Evolutionary conservation across 2,113 vertebrate species (phyloP).

Genomic region (Archilochus colubris): DNA sequence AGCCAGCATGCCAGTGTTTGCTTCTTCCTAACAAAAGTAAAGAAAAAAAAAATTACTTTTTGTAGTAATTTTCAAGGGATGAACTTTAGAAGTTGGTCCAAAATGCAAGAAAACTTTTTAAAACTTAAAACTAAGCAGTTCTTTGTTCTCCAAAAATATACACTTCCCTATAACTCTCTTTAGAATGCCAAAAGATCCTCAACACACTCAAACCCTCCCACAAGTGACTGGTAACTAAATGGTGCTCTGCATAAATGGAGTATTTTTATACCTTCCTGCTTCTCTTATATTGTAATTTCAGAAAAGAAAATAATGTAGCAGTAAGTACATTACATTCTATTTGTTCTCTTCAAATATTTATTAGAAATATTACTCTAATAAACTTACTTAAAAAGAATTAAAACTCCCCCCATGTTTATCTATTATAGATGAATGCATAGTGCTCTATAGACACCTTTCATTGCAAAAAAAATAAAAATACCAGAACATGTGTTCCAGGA

Average conservation of each 20-base stretch:
- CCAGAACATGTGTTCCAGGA: neutral
- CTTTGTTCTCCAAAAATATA: neutral
- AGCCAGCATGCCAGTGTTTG: conserved; percentile 76
- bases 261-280: neutral
- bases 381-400: neutral
- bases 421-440: neutral
- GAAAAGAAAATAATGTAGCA: neutral
- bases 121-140: neutral
- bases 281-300: neutral
- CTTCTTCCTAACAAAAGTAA: conserved; percentile 76
- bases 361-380: neutral
- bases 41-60: neutral
- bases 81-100: neutral
- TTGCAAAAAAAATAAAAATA: neutral
- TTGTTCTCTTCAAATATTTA: neutral
- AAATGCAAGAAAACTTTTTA: neutral
- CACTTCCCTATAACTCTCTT: neutral
- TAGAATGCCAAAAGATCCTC: neutral
- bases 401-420: neutral
- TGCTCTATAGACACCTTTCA: neutral
- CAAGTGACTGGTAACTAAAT: neutral
- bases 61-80: neutral
- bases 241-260: neutral
- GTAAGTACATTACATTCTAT: neutral
- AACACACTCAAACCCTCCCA: neutral